Base-by-base conservation (phyloP, 2,113 vertebrate species). In the Danionella cerebrum region DNA sequence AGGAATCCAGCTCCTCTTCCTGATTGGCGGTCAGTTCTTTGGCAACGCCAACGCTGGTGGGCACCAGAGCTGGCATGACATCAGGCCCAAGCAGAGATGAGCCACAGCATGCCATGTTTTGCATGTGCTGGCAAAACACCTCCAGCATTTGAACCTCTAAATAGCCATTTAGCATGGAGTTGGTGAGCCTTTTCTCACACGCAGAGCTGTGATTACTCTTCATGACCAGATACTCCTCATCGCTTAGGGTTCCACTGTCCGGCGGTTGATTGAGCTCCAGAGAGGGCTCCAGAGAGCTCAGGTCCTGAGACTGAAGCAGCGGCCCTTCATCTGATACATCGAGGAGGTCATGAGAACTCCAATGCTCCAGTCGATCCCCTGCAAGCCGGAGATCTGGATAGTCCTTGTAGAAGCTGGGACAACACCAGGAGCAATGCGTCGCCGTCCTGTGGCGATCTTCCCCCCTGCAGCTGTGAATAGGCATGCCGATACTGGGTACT, bases 121-220 rank as follows among this genome's bases (percentile, higher is more conserved):
- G 88, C 73, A 90, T 86, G 74, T 90, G 78, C 44, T 90, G 78
- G 31, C 91, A 88, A 13, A 91, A 90, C 10, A 92, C 76, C 78
- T 93, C 87, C 21, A 83, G 67, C 33, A 91, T 76, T 57, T 92
- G 89, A 3, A 74, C 79, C 48, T 90, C 89, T 78, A 92, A 76
- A 25, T 89, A 91, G 8, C 68, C 84, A 47, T 90, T 92, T 66
- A 93, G 85, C 13, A 71, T 1, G 0, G 88, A 92, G 80, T 84
- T 90, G 22, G 90, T 89, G 4, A 90, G 77, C 6, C 87, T 67
- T 18, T 36, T 86, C 60, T 90, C 83, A 6, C 79, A 74, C 7
- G 27, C 58, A 7, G 35, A 41, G 0, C 64, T 51, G 21, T 80
- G 62, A 13, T 87, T 78, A 12, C 85, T 90, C 29, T 88, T 86